A percentile compares a stretch with the other conserved stretches of the same genome.
phyloP scores from a whole-genome alignment of 2,797 vertebrate genomes.

The Nannoperca obscura region DNA sequence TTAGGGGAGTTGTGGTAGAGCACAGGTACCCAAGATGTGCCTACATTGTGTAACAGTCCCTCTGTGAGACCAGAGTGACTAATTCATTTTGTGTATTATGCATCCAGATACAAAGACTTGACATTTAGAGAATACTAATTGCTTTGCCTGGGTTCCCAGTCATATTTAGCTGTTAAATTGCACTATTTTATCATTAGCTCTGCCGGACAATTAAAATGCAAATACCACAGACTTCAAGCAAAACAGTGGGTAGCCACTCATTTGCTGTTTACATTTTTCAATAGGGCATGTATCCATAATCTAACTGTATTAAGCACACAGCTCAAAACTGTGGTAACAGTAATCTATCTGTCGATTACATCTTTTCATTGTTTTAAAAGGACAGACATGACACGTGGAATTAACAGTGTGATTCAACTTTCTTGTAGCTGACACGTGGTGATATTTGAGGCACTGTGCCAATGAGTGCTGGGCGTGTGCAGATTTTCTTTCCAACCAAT shows the following conservation, averaged over 20 bases:
- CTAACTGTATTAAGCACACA: constrained; percentile 19
- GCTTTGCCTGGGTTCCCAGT: constrained; percentile 39
- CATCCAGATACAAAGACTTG: constrained; percentile 48
- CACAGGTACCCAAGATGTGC: constrained; percentile 39
- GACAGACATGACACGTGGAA: constrained; percentile 22
- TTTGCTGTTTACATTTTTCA: constrained; percentile 40
- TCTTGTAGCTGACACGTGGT: constrained; percentile 14
- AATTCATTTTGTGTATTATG: constrained; percentile 40
- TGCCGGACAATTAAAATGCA: constrained; percentile 64
- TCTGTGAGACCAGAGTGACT: constrained; percentile 35
- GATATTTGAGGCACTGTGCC: constrained; percentile 23
- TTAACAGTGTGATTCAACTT: constrained; percentile 20
- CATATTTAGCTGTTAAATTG: constrained; percentile 59
- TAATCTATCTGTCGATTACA: constrained; percentile 15
- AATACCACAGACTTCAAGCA: constrained; percentile 45
- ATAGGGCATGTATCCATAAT: constrained; percentile 30
- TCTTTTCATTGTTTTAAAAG: constrained; percentile 35
- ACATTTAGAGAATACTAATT: constrained; percentile 67
- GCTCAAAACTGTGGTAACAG: not conserved
- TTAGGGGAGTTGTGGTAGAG: constrained; percentile 35
- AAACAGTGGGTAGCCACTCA: constrained; percentile 24
- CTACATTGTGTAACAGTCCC: constrained; percentile 25
- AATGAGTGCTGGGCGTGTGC: constrained; percentile 1
- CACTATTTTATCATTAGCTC: constrained; percentile 56
- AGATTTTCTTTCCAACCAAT: not conserved